Conservation (phyloP, 2,888 invertebrate species). For the Lumbricus terrestris region DNA sequence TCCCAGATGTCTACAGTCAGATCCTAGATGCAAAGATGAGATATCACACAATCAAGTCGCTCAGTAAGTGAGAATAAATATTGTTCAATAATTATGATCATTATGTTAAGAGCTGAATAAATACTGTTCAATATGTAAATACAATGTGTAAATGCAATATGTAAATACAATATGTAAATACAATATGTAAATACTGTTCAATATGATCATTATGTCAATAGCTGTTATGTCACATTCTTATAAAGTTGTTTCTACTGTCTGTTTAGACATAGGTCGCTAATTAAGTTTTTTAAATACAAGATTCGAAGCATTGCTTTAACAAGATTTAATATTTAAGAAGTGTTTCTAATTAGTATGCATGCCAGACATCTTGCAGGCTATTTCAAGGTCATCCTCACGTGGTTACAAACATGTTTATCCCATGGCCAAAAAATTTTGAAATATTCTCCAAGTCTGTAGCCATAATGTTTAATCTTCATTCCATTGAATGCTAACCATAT, state of each 20-base stretch:
- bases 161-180: too few species aligned
- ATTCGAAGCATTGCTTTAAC: neutral
- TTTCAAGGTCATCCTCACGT: neutral
- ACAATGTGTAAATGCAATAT: too few species aligned
- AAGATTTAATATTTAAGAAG: neutral
- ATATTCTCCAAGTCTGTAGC: neutral
- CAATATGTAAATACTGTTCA: too few species aligned
- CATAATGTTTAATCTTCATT: neutral
- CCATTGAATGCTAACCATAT: neutral
- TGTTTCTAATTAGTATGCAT: neutral
- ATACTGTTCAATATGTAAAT: too few species aligned
- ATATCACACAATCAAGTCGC: slow-evolving; percentile 74
- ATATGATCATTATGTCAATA: too few species aligned
- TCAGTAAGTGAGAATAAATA: slow-evolving; percentile 68
- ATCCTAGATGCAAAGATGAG: slow-evolving; percentile 79
- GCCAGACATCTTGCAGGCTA: neutral
- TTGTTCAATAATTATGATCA: neutral
- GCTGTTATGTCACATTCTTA: too few species aligned
- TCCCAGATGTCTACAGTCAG: slow-evolving; percentile 82
- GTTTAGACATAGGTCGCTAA: neutral
- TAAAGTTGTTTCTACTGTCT: neutral
- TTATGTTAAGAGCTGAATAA: neutral
- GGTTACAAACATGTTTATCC: neutral
- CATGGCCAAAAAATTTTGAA: neutral
- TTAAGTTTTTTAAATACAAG: neutral